Conservation (phyloP, 1,140 invertebrate genomes). For the Andrena cerasifolii region DNA sequence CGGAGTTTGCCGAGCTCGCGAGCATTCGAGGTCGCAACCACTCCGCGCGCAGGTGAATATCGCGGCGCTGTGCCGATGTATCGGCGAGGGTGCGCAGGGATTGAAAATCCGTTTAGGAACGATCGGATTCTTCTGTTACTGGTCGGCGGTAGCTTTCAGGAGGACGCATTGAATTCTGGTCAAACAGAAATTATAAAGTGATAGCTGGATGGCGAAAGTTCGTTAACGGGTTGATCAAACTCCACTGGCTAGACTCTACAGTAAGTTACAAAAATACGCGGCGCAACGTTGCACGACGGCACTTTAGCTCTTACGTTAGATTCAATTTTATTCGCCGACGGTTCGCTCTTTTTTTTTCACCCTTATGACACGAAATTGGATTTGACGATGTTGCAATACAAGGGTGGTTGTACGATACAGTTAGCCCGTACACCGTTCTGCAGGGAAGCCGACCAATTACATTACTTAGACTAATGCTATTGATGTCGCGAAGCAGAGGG, state of each 20-base stretch:
- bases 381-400: conserved; percentile 35
- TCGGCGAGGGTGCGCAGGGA: no score
- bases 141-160: no score
- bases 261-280: background rate
- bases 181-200: no score
- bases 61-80: no score
- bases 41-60: no score
- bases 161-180: no score
- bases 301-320: background rate
- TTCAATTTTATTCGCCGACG: conserved; percentile 34
- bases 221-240: no score
- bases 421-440: conserved; percentile 14
- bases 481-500: conserved; percentile 58
- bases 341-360: conserved; percentile 15
- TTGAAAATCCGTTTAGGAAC: no score
- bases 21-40: no score
- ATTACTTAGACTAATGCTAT: conserved; percentile 78
- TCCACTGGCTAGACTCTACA: background rate
- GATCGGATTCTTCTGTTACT: no score
- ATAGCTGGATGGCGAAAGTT: no score
- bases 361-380: conserved; percentile 30
- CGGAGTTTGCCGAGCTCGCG: no score
- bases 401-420: background rate
- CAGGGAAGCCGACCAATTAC: conserved; percentile 68
- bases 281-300: background rate